Evolutionary conservation across 2,888 invertebrate genomes (phyloP), one percentile per base, ranked within the genome.

Genomic region (Drosophila peninsularis): DNA sequence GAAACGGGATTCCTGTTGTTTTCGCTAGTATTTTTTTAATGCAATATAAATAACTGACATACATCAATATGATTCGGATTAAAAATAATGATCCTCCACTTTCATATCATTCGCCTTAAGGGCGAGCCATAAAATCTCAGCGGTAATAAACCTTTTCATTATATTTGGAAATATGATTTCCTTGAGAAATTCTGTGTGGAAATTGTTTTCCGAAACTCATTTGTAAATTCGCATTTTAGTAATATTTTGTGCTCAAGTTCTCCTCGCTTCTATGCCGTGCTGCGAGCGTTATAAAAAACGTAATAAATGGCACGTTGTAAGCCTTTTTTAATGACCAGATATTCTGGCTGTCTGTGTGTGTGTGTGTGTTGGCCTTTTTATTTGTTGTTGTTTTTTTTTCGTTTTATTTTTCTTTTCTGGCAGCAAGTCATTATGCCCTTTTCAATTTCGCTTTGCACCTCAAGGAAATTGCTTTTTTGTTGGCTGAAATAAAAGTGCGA

Each of bases 261-360:
- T 19, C 53, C 58, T 68, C 67, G 63, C 44, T 57, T 55, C 27
- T 69, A 24, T 55, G 37, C 53, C 64, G 27, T 21, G 65, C 65
- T 69, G 69, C 36, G 61, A 68, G 45, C 32, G 50, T 53, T 62
- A 67, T 86, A 82, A 88, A 78, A 82, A 82, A 76, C 62, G 76
- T 75, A 70, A 88, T 75, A 88, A 85, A 82, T 71, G 73, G 69
- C 60, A 56, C 41, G 55, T 60, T 68, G 62, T 74, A 88, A 82
- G 83, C 87, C 82, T 66, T 88, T 85, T 82, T 88, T 83, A 88
- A 83, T 83, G 83, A 86, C 75, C 86, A 65, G 44, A 77, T 79
- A 50, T 60, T 61, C 32, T 61, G 58, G 32, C 24, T 55, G 32
- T 55, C 56, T 54, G 24, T 54, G 62, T 52, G 34, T 52, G 62